Evolutionary conservation across 2,113 vertebrate genomes (phyloP).

Genomic region (Rhinopomastus cyanomelas): DNA sequence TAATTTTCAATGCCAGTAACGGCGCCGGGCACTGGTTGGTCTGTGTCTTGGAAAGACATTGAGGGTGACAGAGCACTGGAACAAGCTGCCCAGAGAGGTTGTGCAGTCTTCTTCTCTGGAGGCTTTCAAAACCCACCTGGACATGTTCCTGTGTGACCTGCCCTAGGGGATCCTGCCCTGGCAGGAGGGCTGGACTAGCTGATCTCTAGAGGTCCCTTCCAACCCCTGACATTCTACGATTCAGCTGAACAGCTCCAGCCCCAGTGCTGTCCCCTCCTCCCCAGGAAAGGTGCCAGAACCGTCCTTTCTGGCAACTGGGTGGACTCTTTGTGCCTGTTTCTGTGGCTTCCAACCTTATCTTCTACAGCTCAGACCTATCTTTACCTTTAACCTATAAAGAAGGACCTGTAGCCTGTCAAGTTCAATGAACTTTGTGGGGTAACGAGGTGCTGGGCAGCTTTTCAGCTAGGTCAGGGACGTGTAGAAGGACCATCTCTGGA

Average conservation of each 20-base stretch:
- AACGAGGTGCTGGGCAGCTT: not conserved
- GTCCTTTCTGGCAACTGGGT: not conserved
- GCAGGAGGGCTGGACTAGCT: too few relatives aligned
- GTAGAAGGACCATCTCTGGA: not conserved
- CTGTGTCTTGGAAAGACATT: not conserved
- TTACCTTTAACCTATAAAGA: not conserved
- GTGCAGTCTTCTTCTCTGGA: too few relatives aligned
- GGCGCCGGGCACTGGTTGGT: not conserved
- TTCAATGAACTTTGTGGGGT: not conserved
- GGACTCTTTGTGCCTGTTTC: not conserved
- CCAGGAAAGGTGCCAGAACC: not conserved
- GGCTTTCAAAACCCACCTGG: too few relatives aligned
- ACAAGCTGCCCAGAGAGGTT: too few relatives aligned
- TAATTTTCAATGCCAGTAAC: not conserved
- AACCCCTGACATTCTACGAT: too few relatives aligned
- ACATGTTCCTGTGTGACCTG: too few relatives aligned
- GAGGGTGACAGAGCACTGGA: too few relatives aligned
- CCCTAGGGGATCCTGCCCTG: too few relatives aligned
- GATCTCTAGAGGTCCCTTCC: too few relatives aligned
- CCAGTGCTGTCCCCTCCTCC: not conserved
- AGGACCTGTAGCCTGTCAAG: not conserved
- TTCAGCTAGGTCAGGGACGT: not conserved
- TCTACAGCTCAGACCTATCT: not conserved
- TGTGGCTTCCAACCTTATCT: rapidly evolving
- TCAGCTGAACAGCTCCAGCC: not conserved